Conservation (phyloP, 2,888 invertebrate species). For the Syritta pipiens region DNA sequence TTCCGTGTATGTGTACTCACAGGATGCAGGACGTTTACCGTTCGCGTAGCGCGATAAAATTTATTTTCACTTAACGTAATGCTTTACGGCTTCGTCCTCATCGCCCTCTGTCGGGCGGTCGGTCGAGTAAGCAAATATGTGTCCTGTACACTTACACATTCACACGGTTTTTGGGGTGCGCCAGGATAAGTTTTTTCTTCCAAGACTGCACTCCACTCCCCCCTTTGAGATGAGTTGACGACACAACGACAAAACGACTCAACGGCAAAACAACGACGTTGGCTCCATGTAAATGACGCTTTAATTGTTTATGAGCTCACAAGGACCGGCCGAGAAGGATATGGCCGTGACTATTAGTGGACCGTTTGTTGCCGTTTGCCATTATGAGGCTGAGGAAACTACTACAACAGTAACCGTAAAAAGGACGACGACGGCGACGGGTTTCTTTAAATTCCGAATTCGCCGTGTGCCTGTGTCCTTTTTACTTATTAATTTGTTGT, state of each 20-base stretch:
- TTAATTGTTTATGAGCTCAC: slow-evolving; percentile 67
- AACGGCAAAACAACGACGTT: slow-evolving; percentile 41
- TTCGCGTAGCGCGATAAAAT: slow-evolving; percentile 48
- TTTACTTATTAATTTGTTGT: slow-evolving; percentile 68
- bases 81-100: slow-evolving; percentile 60
- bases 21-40: slow-evolving; percentile 63
- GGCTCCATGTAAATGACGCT: slow-evolving; percentile 68
- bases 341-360: slow-evolving; percentile 58
- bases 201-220: slow-evolving; percentile 21
- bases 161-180: not conserved
- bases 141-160: slow-evolving; percentile 56
- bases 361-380: slow-evolving; percentile 47
- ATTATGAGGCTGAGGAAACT: slow-evolving; percentile 56
- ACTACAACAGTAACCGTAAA: slow-evolving; percentile 37
- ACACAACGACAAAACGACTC: slow-evolving; percentile 28
- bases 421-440: slow-evolving; percentile 20
- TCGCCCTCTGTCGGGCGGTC: no score
- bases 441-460: slow-evolving; percentile 66
- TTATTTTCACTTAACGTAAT: slow-evolving; percentile 69
- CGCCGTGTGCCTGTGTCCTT: slow-evolving; percentile 29
- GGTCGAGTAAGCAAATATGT: slow-evolving; percentile 56
- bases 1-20: no score
- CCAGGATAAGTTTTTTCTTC: slow-evolving; percentile 1
- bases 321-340: slow-evolving; percentile 4
- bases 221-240: slow-evolving; percentile 29